phyloP scores from a whole-genome alignment of 2,888 invertebrate species.

The Trileptium ribeirensis region DNA sequence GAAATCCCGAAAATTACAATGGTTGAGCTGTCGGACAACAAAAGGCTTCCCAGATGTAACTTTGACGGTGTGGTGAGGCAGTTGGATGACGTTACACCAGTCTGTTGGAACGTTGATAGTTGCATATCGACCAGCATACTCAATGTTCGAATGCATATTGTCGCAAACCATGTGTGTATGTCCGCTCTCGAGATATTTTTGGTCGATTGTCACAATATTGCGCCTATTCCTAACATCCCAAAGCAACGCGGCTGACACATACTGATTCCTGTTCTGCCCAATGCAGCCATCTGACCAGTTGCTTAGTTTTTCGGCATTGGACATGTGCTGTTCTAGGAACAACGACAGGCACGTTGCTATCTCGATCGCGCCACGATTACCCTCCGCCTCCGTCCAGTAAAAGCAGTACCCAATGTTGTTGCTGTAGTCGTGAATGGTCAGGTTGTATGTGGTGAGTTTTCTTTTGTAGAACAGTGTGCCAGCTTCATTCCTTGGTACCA shows the following conservation, averaged over 20 bases:
- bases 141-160: neutral
- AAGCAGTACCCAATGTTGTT: too few relatives aligned
- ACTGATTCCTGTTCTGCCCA: too few relatives aligned
- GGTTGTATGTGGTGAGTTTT: constrained; percentile 3
- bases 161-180: too few relatives aligned
- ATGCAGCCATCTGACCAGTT: neutral
- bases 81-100: neutral
- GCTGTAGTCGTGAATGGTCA: too few relatives aligned
- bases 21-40: neutral
- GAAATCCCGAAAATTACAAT: neutral
- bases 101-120: neutral
- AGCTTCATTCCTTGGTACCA: neutral
- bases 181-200: too few relatives aligned
- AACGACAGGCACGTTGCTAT: too few relatives aligned
- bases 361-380: too few relatives aligned
- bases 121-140: neutral
- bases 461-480: constrained; percentile 6
- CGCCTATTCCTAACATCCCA: neutral
- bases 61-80: neutral
- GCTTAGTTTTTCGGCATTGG: too few relatives aligned
- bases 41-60: too few relatives aligned
- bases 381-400: too few relatives aligned
- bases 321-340: too few relatives aligned
- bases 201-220: neutral
- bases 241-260: neutral